Percentiles rank a stretch among this genome's conserved stretches.
These are phyloP conservation scores for Leptogaster cylindrica DNA, from an alignment of 2,888 invertebrate species.

Conservation along the genomic window DNA sequence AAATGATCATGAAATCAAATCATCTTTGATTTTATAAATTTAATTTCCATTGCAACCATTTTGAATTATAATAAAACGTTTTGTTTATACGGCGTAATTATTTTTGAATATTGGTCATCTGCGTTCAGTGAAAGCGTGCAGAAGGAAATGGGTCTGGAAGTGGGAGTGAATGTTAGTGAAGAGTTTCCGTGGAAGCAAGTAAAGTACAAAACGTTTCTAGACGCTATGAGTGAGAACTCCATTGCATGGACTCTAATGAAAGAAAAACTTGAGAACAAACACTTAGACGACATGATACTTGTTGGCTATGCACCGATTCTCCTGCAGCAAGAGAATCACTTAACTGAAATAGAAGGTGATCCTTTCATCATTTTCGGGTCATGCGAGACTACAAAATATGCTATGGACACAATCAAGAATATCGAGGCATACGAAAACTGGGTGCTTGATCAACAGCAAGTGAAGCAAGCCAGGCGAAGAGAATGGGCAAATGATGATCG, in stretches of 20 bases:
- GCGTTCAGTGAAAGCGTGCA: constrained; percentile 52
- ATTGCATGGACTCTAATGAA: background rate
- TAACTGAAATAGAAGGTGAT: constrained; percentile 64
- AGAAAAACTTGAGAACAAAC: background rate
- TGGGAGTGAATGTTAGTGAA: constrained; percentile 73
- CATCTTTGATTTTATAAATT: too few species aligned
- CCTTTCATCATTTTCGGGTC: constrained; percentile 75
- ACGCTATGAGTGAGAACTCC: constrained; percentile 62
- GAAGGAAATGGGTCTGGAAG: constrained; percentile 66
- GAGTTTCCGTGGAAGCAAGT: constrained; percentile 78
- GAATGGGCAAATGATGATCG: constrained; percentile 68
- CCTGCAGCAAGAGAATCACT: too few species aligned
- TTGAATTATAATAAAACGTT: too few species aligned
- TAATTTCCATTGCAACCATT: too few species aligned
- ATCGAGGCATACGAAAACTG: constrained; percentile 63
- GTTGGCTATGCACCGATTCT: background rate
- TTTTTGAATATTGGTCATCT: too few species aligned
- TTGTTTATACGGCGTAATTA: background rate
- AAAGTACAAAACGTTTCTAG: constrained; percentile 67
- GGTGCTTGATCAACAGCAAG: constrained; percentile 65
- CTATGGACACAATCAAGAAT: constrained; percentile 60
- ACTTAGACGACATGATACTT: constrained; percentile 59
- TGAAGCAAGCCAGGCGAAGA: constrained; percentile 64
- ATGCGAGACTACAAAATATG: constrained; percentile 60
- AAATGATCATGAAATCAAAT: too few species aligned